Base-by-base conservation (phyloP, 2,113 vertebrate genomes). In the Regulus satrapa region DNA sequence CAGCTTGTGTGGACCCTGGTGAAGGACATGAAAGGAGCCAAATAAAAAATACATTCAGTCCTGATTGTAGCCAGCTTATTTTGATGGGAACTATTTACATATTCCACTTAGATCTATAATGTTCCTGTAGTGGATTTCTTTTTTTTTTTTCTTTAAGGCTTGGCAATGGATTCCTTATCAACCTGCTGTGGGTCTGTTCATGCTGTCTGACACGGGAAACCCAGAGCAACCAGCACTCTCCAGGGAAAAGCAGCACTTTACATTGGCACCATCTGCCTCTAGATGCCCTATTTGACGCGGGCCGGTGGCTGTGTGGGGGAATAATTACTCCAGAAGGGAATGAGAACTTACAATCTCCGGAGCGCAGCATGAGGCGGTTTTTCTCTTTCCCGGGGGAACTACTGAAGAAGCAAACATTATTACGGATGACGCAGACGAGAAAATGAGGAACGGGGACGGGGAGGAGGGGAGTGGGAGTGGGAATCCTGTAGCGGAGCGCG, bases 21-120 rank as follows among this genome's bases (percentile, higher is more conserved):
- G 59, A 80, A 85, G 67, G 92, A 96, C 69, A 85, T 88, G 88
- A 96, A 96, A 95, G 90, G 54, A 85, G 54, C 32, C 72, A 77
- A 54, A 73, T 92, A 41, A 88, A 88, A 93, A 93, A 90, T 54
- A 69, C 6, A 77, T 76, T 54, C n/a, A 76, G n/a, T 56, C 32
- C 34, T 90, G 28, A 93, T 18, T 92, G 51, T 49, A 79, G 62
- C 23, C 71, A 40, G 34, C 29, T 88, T 92, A 80, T 88, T 94
- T 93, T 75, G 49, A 88, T 66, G 34, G 74, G 58, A 15, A 54
- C 19, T 83, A 69, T 92, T 95, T 92, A 85, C 63, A 83, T 94
- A 92, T 83, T 92, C 52, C 24, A 34, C 74, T 83, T 85, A 88
- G 58, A 72, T 85, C 71, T 88, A 56, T 46, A 79, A 46, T 73